Evolutionary conservation across 1,140 invertebrate species (phyloP).

Genomic region (Drosophila lini): DNA sequence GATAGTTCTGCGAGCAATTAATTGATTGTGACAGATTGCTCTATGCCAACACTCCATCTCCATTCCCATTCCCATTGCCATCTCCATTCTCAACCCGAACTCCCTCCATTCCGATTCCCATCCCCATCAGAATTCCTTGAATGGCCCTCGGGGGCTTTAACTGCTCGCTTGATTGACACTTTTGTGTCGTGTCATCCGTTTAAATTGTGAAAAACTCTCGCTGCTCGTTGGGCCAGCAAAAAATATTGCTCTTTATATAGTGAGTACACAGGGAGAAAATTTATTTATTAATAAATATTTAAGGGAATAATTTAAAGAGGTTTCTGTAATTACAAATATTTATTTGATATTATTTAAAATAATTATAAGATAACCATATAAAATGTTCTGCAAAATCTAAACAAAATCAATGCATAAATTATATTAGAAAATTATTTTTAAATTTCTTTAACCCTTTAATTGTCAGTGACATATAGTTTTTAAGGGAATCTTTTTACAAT

Average conservation of each 20-base stretch:
- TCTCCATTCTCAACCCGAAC: background rate
- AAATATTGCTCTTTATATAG: conserved; percentile 35
- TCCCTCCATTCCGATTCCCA: conserved; percentile 11
- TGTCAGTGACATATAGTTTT: too few species aligned
- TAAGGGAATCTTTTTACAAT: background rate
- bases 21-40: conserved; percentile 81
- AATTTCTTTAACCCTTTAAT: too few species aligned
- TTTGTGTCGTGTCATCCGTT: conserved; percentile 75
- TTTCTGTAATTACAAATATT: background rate
- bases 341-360: background rate
- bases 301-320: too few species aligned
- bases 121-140: conserved; percentile 44
- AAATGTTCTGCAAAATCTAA: background rate
- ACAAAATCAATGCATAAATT: too few species aligned
- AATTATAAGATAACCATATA: background rate
- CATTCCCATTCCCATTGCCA: conserved; percentile 6
- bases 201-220: conserved; percentile 70
- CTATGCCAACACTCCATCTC: conserved; percentile 32
- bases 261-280: background rate
- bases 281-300: too few species aligned
- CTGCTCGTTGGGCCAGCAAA: conserved; percentile 33
- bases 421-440: background rate
- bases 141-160: conserved; percentile 15
- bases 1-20: conserved; percentile 78
- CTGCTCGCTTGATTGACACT: conserved; percentile 63